A percentile compares a stretch with the other conserved stretches of the same genome.
These are phyloP conservation scores for Toxotes lorentzi DNA, from an alignment of 2,797 vertebrate species.

Conservation along the genomic window DNA sequence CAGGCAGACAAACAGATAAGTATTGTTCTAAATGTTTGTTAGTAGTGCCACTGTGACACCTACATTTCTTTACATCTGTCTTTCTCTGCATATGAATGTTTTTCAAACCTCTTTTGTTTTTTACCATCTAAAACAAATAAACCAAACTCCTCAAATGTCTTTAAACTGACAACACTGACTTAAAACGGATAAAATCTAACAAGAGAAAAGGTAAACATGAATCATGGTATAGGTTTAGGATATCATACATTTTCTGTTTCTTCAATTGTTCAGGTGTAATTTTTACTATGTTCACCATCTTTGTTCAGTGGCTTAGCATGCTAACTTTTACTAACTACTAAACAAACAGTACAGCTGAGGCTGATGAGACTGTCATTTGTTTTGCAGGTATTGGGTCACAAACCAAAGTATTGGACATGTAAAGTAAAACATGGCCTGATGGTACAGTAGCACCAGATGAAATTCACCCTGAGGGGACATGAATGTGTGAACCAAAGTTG, in stretches of 20 bases:
- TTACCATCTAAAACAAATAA: background rate
- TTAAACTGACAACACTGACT: background rate
- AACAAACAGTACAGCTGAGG: background rate
- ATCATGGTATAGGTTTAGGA: background rate
- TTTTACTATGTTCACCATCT: background rate
- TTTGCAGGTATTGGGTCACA: background rate
- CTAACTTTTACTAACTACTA: background rate
- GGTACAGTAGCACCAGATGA: background rate
- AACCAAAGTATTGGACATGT: background rate
- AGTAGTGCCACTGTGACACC: background rate
- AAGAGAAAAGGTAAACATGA: background rate
- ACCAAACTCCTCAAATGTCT: background rate
- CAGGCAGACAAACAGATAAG: constrained; percentile 14
- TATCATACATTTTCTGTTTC: background rate
- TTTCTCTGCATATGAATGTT: background rate
- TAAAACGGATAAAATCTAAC: background rate
- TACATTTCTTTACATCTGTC: background rate
- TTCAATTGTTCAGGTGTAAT: background rate
- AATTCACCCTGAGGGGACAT: background rate
- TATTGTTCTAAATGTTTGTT: constrained; percentile 7
- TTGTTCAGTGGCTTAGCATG: too few relatives aligned
- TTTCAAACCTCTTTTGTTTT: background rate
- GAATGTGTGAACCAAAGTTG: background rate
- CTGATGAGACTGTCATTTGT: background rate
- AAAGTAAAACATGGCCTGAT: background rate